Evolutionary conservation across 2,888 invertebrate genomes (phyloP), one percentile per base, ranked within the genome.

Genomic region (Antheraea assamensis): DNA sequence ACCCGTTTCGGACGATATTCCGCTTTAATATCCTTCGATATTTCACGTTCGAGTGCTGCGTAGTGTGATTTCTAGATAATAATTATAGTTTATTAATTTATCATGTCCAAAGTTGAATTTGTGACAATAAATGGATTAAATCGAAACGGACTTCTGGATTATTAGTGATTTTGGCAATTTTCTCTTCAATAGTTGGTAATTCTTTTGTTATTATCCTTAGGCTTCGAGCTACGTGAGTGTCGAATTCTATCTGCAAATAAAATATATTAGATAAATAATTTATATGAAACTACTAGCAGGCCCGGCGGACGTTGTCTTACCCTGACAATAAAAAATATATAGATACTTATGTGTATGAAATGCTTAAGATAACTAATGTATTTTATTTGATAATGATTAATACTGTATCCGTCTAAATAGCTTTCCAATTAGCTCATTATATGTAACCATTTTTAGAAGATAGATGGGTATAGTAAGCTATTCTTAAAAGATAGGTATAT

Each of bases 101-200:
- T 30, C 7, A 35, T 15, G 42, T 75, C 21, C 24, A 71, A 55
- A 73, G 70, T 74, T 27, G 4, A 64, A 27, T 52, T 58, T 42
- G 58, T 13, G 61, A 30, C 2, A 73, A 31, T 58, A 68, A 71
- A 30, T 19, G 27, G 58, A 30, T 70, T 30, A 42, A 73, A 31
- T 76, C 76, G 81, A 83, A 71, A 30, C 61, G 24, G 82, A 96
- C 96, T 81, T 95, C 86, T 1, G 93, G 93, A 77, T 92, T 88
- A 74, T 92, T 90, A 58, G 95, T 92, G 7, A 91, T 86, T 21
- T 85, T 83, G 0, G 96, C 96, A 3, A 96, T 91, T 77, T 91
- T 90, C 74, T 95, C 92, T 55, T 96, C 94, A 21, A 96, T 93
- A 61, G 95, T 92, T 0, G 96, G 95, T 83, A 96, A 85, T 84